These are phyloP conservation scores for Phanerotoma sp. DNA, from an alignment of 2,888 invertebrate genomes.

Conservation along the genomic window DNA sequence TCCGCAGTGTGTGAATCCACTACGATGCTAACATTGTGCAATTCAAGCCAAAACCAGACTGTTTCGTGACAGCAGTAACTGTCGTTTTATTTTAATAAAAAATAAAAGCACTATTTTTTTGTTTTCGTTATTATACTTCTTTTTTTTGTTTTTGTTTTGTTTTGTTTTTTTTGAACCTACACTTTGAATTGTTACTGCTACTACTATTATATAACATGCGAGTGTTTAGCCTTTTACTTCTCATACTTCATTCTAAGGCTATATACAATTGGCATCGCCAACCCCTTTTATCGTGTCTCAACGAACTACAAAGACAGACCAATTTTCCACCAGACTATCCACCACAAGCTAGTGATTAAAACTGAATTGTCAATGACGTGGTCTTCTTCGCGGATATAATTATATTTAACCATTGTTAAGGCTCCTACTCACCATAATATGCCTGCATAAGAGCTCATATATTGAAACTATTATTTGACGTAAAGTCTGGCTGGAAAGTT, in stretches of 20 bases:
- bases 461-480: no score
- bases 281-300: constrained; percentile 14
- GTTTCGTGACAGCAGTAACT: constrained; percentile 4
- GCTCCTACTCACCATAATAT: background rate
- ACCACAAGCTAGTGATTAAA: constrained; percentile 31
- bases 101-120: background rate
- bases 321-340: constrained; percentile 7
- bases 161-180: background rate
- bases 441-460: no score
- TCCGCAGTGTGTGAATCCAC: background rate
- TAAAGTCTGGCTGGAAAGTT: no score
- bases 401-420: constrained; percentile 13
- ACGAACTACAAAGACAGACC: constrained; percentile 6
- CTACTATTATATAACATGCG: no score
- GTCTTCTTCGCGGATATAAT: constrained; percentile 17
- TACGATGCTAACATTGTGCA: background rate
- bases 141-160: background rate
- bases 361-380: constrained; percentile 27
- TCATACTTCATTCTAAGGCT: background rate
- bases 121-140: no score
- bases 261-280: constrained; percentile 13
- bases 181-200: background rate
- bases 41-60: background rate
- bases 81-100: background rate
- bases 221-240: no score